A percentile compares a stretch with the other conserved stretches of the same genome.
These are phyloP conservation scores for Mantis religiosa DNA, from an alignment of 2,888 invertebrate species.

Conservation along the genomic window DNA sequence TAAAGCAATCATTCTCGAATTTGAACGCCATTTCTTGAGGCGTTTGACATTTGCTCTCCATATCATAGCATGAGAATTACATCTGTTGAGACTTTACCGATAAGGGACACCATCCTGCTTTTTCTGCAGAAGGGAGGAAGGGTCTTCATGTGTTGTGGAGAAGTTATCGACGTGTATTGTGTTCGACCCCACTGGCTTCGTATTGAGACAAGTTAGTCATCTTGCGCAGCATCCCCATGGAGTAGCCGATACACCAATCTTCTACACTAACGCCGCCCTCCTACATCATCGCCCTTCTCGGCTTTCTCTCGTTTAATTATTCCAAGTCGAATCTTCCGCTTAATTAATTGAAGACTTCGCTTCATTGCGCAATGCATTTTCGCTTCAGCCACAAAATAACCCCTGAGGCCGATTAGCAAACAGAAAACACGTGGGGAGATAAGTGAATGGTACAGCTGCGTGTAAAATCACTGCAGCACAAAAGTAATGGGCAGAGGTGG, in stretches of 20 bases:
- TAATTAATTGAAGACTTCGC: slow-evolving; percentile 23
- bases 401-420: not conserved
- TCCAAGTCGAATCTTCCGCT: slow-evolving; percentile 19
- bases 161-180: too few relatives aligned
- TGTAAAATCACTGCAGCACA: not conserved
- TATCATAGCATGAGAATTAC: too few relatives aligned
- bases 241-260: not conserved
- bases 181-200: not conserved
- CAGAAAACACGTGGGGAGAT: not conserved
- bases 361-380: slow-evolving; percentile 9
- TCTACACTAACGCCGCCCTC: not conserved
- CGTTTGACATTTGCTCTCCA: too few relatives aligned
- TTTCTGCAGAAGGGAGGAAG: too few relatives aligned
- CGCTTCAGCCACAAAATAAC: not conserved
- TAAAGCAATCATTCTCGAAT: too few relatives aligned
- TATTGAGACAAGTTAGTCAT: not conserved
- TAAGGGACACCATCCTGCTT: too few relatives aligned
- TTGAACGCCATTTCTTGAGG: too few relatives aligned
- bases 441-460: not conserved
- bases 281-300: not conserved
- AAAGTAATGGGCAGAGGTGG: not conserved
- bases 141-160: too few relatives aligned
- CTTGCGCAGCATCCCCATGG: not conserved
- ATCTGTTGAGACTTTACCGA: too few relatives aligned
- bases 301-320: slow-evolving; percentile 13